Conservation (phyloP, 92 coral and sea anemone species). For the Palythoa grandiflora region DNA sequence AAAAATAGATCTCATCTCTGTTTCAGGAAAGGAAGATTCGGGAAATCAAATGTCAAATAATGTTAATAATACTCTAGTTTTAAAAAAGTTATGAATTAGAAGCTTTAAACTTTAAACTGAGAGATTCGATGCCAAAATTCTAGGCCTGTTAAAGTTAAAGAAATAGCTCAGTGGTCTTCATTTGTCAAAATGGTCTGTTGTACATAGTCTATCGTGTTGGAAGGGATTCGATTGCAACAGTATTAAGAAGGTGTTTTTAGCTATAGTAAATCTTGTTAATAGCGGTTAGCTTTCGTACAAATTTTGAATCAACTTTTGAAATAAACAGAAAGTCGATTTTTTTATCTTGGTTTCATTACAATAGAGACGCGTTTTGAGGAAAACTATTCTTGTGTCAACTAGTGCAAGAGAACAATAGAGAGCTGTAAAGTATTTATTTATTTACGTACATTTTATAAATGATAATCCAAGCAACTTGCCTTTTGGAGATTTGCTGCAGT, state of each 20-base stretch:
- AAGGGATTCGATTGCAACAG: not conserved
- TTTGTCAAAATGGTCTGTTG: not conserved
- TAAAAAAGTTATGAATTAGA: too few species aligned
- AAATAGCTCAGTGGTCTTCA: too few species aligned
- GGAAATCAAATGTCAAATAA: too few species aligned
- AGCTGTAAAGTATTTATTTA: slow-evolving; percentile 11
- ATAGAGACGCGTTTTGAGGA: not conserved
- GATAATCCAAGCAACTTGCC: not conserved
- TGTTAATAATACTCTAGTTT: too few species aligned
- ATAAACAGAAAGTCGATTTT: not conserved
- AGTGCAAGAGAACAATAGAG: not conserved
- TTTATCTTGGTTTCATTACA: not conserved
- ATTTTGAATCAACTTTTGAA: not conserved
- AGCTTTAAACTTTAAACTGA: too few species aligned
- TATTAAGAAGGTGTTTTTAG: not conserved
- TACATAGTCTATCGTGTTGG: not conserved
- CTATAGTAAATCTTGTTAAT: not conserved
- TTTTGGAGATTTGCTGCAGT: not conserved
- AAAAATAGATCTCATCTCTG: too few species aligned
- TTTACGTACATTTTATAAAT: slow-evolving; percentile 17
- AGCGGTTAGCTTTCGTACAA: not conserved
- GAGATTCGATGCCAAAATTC: too few species aligned
- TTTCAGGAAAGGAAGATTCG: too few species aligned
- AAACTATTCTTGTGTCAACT: slow-evolving; percentile 6
- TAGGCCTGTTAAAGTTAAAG: too few species aligned